Percentiles rank a stretch among this genome's conserved stretches.
Conservation (phyloP, 2,888 invertebrate species). For the Microdon myrmicae region DNA sequence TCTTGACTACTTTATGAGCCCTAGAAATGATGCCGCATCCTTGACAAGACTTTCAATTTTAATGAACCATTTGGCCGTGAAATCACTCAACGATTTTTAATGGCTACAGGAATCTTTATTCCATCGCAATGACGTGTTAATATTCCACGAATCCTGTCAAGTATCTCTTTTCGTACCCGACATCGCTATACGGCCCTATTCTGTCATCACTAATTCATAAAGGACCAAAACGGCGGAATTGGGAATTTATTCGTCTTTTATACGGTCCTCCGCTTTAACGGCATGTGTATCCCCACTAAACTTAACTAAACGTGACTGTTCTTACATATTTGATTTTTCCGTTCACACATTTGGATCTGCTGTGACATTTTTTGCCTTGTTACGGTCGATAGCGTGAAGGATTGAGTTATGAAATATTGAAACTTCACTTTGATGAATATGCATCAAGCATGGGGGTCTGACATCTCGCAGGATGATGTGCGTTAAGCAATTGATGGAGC, state of each 20-base stretch:
- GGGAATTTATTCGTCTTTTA: slow-evolving; percentile 2
- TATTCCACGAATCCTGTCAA: slow-evolving; percentile 9
- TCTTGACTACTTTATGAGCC: slow-evolving; percentile 36
- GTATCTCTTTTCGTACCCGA: slow-evolving; percentile 11
- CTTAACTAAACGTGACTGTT: slow-evolving; percentile 36
- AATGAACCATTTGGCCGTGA: slow-evolving; percentile 43
- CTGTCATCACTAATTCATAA: slow-evolving; percentile 33
- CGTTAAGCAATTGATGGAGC: too few relatives aligned
- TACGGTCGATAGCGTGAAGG: too few relatives aligned
- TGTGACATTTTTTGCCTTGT: too few relatives aligned
- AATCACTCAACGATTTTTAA: slow-evolving; percentile 25
- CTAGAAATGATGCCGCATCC: slow-evolving; percentile 13
- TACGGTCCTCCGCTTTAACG: not conserved
- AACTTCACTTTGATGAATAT: slow-evolving; percentile 23
- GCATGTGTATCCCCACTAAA: slow-evolving; percentile 29
- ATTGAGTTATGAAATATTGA: slow-evolving; percentile 37
- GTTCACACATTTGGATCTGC: slow-evolving; percentile 8
- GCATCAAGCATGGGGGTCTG: too few relatives aligned
- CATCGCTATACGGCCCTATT: slow-evolving; percentile 5
- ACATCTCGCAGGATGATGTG: too few relatives aligned
- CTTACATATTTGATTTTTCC: slow-evolving; percentile 46
- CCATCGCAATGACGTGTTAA: slow-evolving; percentile 43
- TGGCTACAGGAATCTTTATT: slow-evolving; percentile 33
- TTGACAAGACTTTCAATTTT: slow-evolving; percentile 39
- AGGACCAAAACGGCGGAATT: slow-evolving; percentile 23